Percentiles rank a stretch among this genome's conserved stretches.
Conservation (phyloP, 2,113 vertebrate genomes). For the Trachemys scripta region DNA sequence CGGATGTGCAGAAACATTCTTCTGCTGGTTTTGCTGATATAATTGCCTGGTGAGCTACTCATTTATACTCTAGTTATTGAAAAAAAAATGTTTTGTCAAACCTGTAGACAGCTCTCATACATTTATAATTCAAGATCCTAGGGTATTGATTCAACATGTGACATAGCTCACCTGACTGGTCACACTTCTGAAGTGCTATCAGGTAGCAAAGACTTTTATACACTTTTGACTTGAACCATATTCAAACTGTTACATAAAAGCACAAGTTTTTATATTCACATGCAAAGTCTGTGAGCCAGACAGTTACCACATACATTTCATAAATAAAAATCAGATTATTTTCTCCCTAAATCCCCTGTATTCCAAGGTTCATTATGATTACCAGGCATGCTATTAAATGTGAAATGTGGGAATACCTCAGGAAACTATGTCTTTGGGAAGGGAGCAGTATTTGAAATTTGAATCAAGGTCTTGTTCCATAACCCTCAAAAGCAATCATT, state of each 20-base stretch:
- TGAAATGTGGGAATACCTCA: not conserved
- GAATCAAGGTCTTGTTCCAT: not conserved
- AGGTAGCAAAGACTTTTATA: too few relatives aligned
- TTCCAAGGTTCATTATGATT: not conserved
- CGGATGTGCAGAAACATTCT: not conserved
- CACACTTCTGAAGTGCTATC: too few relatives aligned
- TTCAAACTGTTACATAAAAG: too few relatives aligned
- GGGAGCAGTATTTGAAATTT: not conserved
- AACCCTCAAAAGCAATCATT: not conserved
- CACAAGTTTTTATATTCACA: too few relatives aligned
- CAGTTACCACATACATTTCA: not conserved
- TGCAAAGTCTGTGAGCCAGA: not conserved
- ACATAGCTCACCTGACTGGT: too few relatives aligned
- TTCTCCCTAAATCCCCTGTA: not conserved
- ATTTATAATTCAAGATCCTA: not conserved
- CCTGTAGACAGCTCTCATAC: not conserved
- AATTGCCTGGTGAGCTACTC: not conserved
- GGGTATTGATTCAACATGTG: not conserved
- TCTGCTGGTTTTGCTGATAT: not conserved
- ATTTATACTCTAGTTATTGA: not conserved
- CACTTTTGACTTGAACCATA: not conserved
- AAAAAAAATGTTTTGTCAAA: not conserved
- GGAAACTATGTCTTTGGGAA: not conserved
- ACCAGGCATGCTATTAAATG: not conserved
- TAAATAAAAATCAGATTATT: not conserved